These are phyloP conservation scores for Acromyrmex heyeri DNA, from an alignment of 1,140 invertebrate genomes.

Conservation along the genomic window DNA sequence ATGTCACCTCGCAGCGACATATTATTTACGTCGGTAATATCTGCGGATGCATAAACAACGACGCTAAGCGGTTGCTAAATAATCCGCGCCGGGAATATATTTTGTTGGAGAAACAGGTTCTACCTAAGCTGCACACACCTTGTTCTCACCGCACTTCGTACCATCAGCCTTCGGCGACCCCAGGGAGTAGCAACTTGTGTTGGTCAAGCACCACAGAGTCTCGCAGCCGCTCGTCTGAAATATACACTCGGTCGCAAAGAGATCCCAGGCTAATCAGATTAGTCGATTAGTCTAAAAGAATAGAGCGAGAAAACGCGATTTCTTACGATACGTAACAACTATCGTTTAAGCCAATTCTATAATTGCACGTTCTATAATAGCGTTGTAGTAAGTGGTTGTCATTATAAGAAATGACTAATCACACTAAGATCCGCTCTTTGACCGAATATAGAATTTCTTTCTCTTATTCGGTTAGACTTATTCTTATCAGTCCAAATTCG, in stretches of 20 bases:
- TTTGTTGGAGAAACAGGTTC: slow-evolving; percentile 43
- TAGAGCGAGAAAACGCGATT: not conserved
- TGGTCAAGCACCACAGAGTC: slow-evolving; percentile 87
- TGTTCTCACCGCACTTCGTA: slow-evolving; percentile 89
- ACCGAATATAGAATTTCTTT: too few species aligned
- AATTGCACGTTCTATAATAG: too few species aligned
- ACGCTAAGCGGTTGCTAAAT: slow-evolving; percentile 50
- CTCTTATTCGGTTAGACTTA: too few species aligned
- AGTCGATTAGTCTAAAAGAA: slow-evolving; percentile 26
- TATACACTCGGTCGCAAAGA: slow-evolving; percentile 7
- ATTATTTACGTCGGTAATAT: slow-evolving; percentile 45
- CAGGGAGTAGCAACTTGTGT: slow-evolving; percentile 38
- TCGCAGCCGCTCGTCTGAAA: slow-evolving; percentile 84
- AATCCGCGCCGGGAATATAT: slow-evolving; percentile 39
- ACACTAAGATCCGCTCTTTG: too few species aligned
- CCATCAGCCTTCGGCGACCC: slow-evolving; percentile 89
- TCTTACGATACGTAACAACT: not conserved
- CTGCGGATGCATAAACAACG: slow-evolving; percentile 60
- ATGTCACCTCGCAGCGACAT: slow-evolving; percentile 43
- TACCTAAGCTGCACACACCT: slow-evolving; percentile 77
- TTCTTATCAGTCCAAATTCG: too few species aligned
- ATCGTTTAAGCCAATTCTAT: not conserved
- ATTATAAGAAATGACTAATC: too few species aligned
- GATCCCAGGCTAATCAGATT: slow-evolving; percentile 22
- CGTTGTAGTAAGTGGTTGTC: too few species aligned